Conservation (phyloP, 2,888 invertebrate species). For the Conus canariensis region DNA sequence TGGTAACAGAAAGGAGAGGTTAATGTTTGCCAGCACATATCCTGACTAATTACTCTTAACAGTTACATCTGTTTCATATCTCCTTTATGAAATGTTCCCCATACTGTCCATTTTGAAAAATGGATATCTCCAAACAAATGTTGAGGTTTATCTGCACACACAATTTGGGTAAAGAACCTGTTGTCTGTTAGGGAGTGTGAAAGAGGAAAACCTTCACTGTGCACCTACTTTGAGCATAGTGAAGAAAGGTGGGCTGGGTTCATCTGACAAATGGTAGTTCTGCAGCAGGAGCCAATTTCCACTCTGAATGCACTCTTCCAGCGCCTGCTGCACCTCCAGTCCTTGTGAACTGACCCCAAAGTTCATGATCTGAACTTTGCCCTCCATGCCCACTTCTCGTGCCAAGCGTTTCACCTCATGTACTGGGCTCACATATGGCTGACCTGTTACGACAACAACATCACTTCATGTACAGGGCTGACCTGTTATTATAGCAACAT, state of each 20-base stretch:
- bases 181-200: too few relatives aligned
- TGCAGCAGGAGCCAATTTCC: slow-evolving; percentile 77
- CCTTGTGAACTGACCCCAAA: slow-evolving; percentile 73
- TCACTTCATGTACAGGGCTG: neutral
- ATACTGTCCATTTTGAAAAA: too few relatives aligned
- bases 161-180: too few relatives aligned
- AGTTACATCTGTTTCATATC: too few relatives aligned
- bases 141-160: too few relatives aligned
- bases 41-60: too few relatives aligned
- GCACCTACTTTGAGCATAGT: slow-evolving; percentile 67
- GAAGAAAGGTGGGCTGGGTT: slow-evolving; percentile 64
- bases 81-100: too few relatives aligned
- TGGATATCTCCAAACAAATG: too few relatives aligned
- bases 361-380: slow-evolving; percentile 72
- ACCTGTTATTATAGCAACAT: too few relatives aligned
- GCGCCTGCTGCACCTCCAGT: slow-evolving; percentile 66
- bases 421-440: slow-evolving; percentile 68
- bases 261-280: slow-evolving; percentile 73
- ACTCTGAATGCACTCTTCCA: slow-evolving; percentile 71
- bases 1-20: too few relatives aligned
- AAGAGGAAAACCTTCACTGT: too few relatives aligned
- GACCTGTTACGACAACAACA: slow-evolving; percentile 56
- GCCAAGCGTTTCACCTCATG: slow-evolving; percentile 73
- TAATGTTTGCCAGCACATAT: too few relatives aligned
- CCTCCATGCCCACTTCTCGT: slow-evolving; percentile 72